phyloP scores from a whole-genome alignment of 2,797 vertebrate genomes.

The Peromyscus attwateri region DNA sequence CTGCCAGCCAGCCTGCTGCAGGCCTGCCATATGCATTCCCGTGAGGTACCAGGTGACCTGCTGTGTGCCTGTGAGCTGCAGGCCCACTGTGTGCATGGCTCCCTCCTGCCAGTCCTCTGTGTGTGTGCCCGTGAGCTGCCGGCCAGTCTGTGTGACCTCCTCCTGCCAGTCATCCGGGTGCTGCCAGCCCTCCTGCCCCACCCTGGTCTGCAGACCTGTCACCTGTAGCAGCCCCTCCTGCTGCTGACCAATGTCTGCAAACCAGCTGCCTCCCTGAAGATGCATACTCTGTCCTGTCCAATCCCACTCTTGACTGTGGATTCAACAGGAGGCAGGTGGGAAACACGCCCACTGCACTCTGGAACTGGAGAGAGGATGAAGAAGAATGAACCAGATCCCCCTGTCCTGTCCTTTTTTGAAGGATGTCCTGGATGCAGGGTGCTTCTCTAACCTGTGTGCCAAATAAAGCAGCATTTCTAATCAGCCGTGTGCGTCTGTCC shows the following conservation, averaged over 20 bases:
- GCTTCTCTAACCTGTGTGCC: neutral
- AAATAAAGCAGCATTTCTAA: neutral
- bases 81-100: neutral
- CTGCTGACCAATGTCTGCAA: neutral
- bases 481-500: neutral
- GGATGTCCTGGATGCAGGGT: too few species aligned
- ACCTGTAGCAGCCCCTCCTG: neutral
- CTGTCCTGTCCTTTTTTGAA: rapidly evolving
- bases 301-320: neutral
- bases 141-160: neutral
- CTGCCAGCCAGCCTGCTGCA: neutral
- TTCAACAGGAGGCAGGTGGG: neutral
- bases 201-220: neutral
- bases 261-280: rapidly evolving
- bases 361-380: neutral
- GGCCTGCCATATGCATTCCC: neutral
- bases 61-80: neutral
- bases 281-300: neutral
- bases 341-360: rapidly evolving
- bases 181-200: neutral
- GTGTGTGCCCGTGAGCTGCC: neutral
- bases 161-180: neutral
- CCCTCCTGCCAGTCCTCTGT: slow-evolving; percentile 43
- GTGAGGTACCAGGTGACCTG: neutral
- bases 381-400: too few species aligned